Evolutionary conservation across 2,888 invertebrate genomes (phyloP), one percentile per base, ranked within the genome.

Genomic region (Heliconius hortense): DNA sequence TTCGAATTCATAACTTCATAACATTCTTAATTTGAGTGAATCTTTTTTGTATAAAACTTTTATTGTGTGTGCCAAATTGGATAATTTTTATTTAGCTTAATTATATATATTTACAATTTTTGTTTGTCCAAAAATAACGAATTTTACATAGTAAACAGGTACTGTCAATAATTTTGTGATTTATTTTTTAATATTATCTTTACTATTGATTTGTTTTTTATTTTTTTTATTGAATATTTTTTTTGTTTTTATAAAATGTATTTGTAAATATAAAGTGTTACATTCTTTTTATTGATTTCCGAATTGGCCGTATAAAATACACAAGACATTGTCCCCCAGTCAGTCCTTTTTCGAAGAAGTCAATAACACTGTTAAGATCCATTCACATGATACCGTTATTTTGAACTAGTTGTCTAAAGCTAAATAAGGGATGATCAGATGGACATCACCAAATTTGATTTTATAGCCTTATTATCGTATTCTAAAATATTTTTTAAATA

Each of bases 271-370:
- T 5, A 24, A 48, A 43, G 3, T 21, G 15, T n/a, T 2, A 35
- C 59, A 39, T 13, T 24, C 5, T 59, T 59, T 71, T 31, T 39
- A 39, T 8, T n/a, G 15, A 59, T 39, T 71, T 70, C 4, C 18
- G 59, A 18, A 26, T 24, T 31, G 15, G 35, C 39, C 15, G 4
- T 71, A 71, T 71, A 35, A 71, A 59, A 15, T 24, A 39, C 2
- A 10, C 4, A 60, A 60, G 60, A 39, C 70, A 71, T 71, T 71
- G 70, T 71, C 72, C 56, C 59, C 72, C 56, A 74, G 48, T 76
- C 72, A 62, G 63, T 66, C 78, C 78, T 62, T 78, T 78, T 76
- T 71, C 64, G 74, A 64, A 72, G 71, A 73, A 72, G 74, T 78
- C 78, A 68, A 74, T 74, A 70, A 43, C 72, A 76, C 78, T 72